phyloP scores from a whole-genome alignment of 2,888 invertebrate genomes.

The Epirrita christyi region DNA sequence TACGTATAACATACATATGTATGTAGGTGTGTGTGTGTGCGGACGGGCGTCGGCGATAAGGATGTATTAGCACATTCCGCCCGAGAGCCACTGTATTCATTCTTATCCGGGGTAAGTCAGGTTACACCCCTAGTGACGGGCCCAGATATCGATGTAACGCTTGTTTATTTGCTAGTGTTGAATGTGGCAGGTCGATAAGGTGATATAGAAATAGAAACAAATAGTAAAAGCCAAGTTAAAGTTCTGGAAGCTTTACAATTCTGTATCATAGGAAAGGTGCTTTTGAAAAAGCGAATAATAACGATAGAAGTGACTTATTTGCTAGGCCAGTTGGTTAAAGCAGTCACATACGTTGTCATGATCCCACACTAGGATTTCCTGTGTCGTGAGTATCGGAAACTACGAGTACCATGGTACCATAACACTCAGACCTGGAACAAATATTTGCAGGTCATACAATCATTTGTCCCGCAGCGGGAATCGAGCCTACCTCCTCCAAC shows the following conservation, averaged over 20 bases:
- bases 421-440: too few species aligned
- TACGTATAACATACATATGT: slow-evolving; percentile 26
- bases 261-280: too few species aligned
- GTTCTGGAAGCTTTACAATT: not conserved
- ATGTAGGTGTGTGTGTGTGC: slow-evolving; percentile 49
- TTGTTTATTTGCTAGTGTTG: slow-evolving; percentile 39
- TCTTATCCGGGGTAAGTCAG: slow-evolving; percentile 82
- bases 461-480: too few species aligned
- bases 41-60: slow-evolving; percentile 71
- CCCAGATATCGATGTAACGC: slow-evolving; percentile 35
- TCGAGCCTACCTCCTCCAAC: too few species aligned
- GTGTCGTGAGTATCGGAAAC: too few species aligned
- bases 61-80: slow-evolving; percentile 83
- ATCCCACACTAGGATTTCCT: too few species aligned
- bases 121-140: slow-evolving; percentile 79
- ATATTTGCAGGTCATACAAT: too few species aligned
- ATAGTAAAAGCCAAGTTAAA: not conserved
- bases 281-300: too few species aligned
- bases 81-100: slow-evolving; percentile 80
- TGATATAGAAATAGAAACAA: not conserved
- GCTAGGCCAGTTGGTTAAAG: too few species aligned
- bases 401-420: too few species aligned
- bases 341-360: too few species aligned
- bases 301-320: too few species aligned
- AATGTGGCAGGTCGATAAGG: slow-evolving; percentile 11